Percentiles rank a stretch among this genome's conserved stretches.
These are phyloP conservation scores for Alethe diademata DNA, from an alignment of 2,113 vertebrate species.

Conservation along the genomic window DNA sequence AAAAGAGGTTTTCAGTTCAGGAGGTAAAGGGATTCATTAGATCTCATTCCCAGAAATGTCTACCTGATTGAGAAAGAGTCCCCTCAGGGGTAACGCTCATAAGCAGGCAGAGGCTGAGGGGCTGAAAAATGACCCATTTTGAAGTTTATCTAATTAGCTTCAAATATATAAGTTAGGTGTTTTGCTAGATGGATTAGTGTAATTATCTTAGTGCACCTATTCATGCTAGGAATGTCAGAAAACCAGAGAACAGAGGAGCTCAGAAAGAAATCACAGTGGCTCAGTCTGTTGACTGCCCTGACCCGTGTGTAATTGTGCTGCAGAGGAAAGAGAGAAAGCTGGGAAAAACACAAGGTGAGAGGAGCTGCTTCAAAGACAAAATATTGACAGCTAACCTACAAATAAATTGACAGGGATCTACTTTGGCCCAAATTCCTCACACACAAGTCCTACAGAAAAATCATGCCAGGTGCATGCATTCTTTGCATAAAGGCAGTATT, in stretches of 20 bases:
- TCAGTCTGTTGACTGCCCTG: slow-evolving; percentile 45
- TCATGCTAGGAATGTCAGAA: slow-evolving; percentile 55
- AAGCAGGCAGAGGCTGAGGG: slow-evolving; percentile 9
- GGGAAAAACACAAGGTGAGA: not conserved
- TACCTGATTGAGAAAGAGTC: slow-evolving; percentile 58
- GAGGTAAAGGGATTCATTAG: slow-evolving; percentile 58
- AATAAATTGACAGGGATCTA: not conserved
- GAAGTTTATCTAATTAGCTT: slow-evolving; percentile 67
- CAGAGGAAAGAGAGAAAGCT: not conserved
- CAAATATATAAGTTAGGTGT: slow-evolving; percentile 53
- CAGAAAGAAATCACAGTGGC: not conserved
- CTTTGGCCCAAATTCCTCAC: not conserved
- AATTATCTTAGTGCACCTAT: slow-evolving; percentile 57
- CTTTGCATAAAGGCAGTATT: not conserved
- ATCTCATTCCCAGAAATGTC: slow-evolving; percentile 57
- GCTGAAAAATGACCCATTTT: slow-evolving; percentile 69
- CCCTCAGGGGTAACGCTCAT: slow-evolving; percentile 58
- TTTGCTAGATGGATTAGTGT: slow-evolving; percentile 62
- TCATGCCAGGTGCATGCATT: not conserved
- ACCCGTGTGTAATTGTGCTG: not conserved
- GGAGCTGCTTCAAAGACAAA: not conserved
- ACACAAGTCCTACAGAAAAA: not conserved
- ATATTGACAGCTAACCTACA: not conserved
- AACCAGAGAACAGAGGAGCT: slow-evolving; percentile 1
- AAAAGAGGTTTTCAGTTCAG: slow-evolving; percentile 57